These are phyloP conservation scores for Temnothorax curvispinosus DNA, from an alignment of 1,140 invertebrate genomes.

Conservation along the genomic window DNA sequence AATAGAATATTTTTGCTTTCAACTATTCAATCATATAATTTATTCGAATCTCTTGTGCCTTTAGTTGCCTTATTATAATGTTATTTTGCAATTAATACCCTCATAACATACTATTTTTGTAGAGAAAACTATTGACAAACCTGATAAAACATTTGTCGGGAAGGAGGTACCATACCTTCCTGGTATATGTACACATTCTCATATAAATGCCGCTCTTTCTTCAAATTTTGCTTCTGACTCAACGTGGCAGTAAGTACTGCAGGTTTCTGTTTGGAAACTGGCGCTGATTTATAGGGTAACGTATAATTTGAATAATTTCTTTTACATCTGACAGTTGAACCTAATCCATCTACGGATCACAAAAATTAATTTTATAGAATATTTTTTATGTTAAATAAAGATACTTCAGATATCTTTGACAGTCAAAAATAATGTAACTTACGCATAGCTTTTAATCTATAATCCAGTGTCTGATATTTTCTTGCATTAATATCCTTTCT, in stretches of 20 bases:
- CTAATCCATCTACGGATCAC: conserved; percentile 84
- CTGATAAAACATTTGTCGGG: conserved; percentile 94
- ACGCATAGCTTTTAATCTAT: conserved; percentile 90
- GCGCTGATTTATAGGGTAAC: conserved; percentile 85
- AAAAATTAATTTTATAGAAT: conserved; percentile 18
- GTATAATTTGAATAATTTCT: conserved; percentile 86
- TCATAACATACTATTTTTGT: neutral
- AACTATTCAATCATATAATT: conserved; percentile 1
- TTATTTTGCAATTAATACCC: conserved; percentile 11
- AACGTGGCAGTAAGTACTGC: conserved; percentile 81
- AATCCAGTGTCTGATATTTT: conserved; percentile 95
- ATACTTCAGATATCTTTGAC: conserved; percentile 34
- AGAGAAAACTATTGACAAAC: conserved; percentile 80
- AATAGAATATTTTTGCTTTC: neutral
- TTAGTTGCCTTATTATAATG: neutral
- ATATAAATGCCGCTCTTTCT: conserved; percentile 77
- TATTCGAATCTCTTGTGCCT: neutral
- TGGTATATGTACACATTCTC: conserved; percentile 88
- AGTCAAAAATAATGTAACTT: conserved; percentile 64
- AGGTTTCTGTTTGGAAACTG: conserved; percentile 81
- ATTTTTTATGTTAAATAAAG: neutral
- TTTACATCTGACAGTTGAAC: conserved; percentile 87
- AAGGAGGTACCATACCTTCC: conserved; percentile 90
- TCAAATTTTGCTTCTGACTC: conserved; percentile 72
- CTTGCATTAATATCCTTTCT: conserved; percentile 91